phyloP scores from a whole-genome alignment of 2,888 invertebrate genomes.

The Agrotis segetum region DNA sequence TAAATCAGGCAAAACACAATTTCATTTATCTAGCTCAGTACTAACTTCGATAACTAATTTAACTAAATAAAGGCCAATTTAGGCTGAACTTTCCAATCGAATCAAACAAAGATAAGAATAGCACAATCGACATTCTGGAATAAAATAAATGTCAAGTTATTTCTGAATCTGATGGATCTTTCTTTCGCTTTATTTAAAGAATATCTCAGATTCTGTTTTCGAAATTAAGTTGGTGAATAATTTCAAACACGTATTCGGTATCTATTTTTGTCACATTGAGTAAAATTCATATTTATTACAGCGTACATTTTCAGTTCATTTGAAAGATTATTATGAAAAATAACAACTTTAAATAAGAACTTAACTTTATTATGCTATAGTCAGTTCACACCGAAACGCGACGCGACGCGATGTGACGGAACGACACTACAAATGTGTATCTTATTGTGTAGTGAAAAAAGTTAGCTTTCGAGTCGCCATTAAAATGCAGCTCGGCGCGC shows the following conservation, averaged over 20 bases:
- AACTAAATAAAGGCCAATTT: background rate
- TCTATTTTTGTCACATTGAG: slow-evolving; percentile 20
- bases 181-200: background rate
- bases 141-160: slow-evolving; percentile 19
- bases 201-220: slow-evolving; percentile 5
- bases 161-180: slow-evolving; percentile 21
- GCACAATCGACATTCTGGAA: background rate
- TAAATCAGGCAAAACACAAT: too few relatives aligned
- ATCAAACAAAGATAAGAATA: slow-evolving; percentile 6
- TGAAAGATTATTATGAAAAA: too few relatives aligned
- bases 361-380: too few relatives aligned
- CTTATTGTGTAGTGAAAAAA: too few relatives aligned
- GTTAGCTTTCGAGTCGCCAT: too few relatives aligned
- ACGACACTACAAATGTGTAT: too few relatives aligned
- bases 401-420: too few relatives aligned
- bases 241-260: slow-evolving; percentile 21
- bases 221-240: slow-evolving; percentile 36
- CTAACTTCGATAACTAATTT: too few relatives aligned
- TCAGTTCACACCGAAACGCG: too few relatives aligned
- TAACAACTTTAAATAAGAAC: too few relatives aligned
- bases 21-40: too few relatives aligned
- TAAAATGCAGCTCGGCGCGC: too few relatives aligned
- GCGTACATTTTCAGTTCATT: slow-evolving; percentile 12
- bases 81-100: background rate
- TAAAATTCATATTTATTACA: slow-evolving; percentile 21